A percentile compares a stretch with the other conserved stretches of the same genome.
Evolutionary conservation across 2,113 vertebrate genomes (phyloP).

Genomic region (Petrocephalus zakoni): DNA sequence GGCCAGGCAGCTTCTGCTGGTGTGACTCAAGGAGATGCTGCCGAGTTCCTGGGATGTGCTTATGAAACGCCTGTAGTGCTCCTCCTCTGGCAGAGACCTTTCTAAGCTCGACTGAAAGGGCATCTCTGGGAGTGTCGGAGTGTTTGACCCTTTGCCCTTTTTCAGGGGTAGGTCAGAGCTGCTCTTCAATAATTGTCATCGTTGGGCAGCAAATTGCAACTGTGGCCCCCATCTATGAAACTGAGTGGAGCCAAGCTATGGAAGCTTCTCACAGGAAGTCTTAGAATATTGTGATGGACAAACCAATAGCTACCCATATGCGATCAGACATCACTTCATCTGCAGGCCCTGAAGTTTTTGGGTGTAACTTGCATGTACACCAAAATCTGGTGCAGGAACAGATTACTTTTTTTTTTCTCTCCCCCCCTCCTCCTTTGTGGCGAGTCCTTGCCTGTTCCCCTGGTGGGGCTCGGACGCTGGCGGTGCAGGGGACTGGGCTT

Average conservation of each 20-base stretch:
- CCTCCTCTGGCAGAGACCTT: not conserved
- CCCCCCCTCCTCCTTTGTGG: not conserved
- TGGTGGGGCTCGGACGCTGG: not conserved
- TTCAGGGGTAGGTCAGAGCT: not conserved
- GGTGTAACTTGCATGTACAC: not conserved
- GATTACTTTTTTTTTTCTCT: not conserved
- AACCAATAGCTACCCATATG: not conserved
- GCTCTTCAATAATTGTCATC: not conserved
- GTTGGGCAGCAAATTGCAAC: not conserved
- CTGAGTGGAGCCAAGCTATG: not conserved
- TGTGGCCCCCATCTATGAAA: not conserved
- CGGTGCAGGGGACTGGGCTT: not conserved
- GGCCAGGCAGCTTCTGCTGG: too few species aligned
- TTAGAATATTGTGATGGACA: not conserved
- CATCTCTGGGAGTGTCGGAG: not conserved
- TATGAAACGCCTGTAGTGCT: not conserved
- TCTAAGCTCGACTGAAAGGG: not conserved
- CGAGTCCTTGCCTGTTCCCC: not conserved
- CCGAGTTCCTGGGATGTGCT: not conserved
- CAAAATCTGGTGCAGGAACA: not conserved
- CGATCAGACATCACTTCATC: not conserved
- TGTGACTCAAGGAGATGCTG: not conserved
- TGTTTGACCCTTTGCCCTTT: not conserved
- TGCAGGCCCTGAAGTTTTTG: not conserved
- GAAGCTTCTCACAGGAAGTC: conserved; percentile 1